Evolutionary conservation across 2,797 vertebrate species (phyloP).

Genomic region (Falco columbarius): DNA sequence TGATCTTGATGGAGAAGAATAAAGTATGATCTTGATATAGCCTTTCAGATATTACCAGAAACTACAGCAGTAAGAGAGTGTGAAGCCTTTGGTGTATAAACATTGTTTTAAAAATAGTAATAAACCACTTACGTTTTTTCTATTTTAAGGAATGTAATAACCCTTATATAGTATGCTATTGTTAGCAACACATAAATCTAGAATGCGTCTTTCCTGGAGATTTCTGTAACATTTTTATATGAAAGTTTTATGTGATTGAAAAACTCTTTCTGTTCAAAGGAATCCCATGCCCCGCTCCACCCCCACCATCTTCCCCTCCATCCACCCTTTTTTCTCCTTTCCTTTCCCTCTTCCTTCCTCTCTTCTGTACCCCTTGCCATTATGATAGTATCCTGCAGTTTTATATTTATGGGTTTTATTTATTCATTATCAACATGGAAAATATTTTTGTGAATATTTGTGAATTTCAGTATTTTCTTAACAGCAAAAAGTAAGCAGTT

Average conservation of each 20-base stretch:
- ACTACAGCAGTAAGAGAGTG: background rate
- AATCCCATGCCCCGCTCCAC: background rate
- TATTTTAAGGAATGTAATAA: background rate
- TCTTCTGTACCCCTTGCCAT: background rate
- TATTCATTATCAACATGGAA: background rate
- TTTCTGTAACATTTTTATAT: background rate
- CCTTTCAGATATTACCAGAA: background rate
- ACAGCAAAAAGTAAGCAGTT: background rate
- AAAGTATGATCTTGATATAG: fast-evolving
- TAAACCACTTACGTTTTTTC: background rate
- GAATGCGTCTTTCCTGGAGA: background rate
- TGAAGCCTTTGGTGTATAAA: background rate
- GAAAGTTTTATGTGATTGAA: background rate
- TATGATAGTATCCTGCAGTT: background rate
- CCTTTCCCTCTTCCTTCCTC: background rate
- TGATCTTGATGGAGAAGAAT: background rate
- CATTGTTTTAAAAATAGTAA: background rate
- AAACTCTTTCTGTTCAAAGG: background rate
- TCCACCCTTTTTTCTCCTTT: background rate
- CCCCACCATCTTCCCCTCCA: background rate
- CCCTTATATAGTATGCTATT: background rate
- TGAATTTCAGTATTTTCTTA: background rate
- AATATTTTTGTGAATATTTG: background rate
- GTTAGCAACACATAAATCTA: background rate
- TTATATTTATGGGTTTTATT: background rate